Percentiles rank a stretch among this genome's conserved stretches.
These are phyloP conservation scores for Acyrthosiphon pisum DNA, from an alignment of 1,140 invertebrate genomes.

Conservation along the genomic window DNA sequence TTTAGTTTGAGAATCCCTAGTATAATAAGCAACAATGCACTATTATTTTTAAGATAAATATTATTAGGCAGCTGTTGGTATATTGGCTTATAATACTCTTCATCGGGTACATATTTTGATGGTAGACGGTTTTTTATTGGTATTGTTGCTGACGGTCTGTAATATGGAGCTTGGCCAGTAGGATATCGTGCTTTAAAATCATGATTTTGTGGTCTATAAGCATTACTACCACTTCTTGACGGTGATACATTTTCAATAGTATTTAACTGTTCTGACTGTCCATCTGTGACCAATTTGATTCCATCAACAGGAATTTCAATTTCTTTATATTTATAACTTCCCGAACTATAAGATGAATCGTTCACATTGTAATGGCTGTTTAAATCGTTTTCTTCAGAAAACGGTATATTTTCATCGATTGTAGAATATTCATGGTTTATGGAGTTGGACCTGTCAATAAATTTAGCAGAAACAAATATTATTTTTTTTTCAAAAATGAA, in stretches of 20 bases:
- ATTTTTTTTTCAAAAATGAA: no score
- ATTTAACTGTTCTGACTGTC: neutral
- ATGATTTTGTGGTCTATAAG: neutral
- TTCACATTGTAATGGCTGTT: neutral
- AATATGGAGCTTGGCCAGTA: neutral
- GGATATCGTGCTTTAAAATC: neutral
- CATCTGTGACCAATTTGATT: neutral
- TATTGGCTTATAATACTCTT: no score
- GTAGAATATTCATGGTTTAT: no score
- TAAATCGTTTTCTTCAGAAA: neutral
- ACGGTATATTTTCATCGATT: no score
- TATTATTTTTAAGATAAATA: neutral
- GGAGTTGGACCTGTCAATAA: no score
- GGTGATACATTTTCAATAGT: neutral
- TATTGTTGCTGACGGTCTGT: neutral
- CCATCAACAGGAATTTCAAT: neutral
- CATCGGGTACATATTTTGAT: no score
- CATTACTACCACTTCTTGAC: neutral
- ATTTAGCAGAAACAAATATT: no score
- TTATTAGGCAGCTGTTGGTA: neutral
- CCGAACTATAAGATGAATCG: neutral
- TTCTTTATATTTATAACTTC: neutral
- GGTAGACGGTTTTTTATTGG: neutral
- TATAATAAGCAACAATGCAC: neutral
- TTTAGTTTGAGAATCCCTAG: neutral